phyloP scores from a whole-genome alignment of 2,888 invertebrate species.

The Fragum whitleyi region DNA sequence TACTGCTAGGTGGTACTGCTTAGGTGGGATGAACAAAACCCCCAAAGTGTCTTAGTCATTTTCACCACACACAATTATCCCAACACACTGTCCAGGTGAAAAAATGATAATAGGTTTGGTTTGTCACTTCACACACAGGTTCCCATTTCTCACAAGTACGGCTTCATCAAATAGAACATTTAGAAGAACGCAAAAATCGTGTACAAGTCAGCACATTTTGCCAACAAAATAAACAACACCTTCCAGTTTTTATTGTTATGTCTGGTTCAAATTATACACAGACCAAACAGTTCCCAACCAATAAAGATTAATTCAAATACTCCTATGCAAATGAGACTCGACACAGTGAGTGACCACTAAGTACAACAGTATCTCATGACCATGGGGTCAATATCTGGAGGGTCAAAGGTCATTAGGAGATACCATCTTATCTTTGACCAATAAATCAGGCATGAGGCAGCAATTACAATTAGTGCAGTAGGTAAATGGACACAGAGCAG shows the following conservation, averaged over 20 bases:
- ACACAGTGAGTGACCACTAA: neutral
- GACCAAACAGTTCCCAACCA: neutral
- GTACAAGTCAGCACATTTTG: slow-evolving; percentile 11
- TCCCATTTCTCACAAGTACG: slow-evolving; percentile 8
- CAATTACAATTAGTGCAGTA: no score
- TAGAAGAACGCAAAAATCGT: neutral
- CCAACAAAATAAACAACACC: slow-evolving; percentile 4
- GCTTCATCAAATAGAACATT: neutral
- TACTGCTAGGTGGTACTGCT: no score
- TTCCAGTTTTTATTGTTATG: neutral
- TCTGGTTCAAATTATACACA: slow-evolving; percentile 11
- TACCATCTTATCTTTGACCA: slow-evolving; percentile 10
- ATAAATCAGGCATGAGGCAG: neutral
- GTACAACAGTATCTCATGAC: slow-evolving; percentile 8
- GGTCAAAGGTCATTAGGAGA: slow-evolving; percentile 21
- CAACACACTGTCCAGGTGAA: slow-evolving; percentile 11
- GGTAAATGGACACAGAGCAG: slow-evolving; percentile 12
- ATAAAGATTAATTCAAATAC: neutral
- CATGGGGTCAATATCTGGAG: slow-evolving; percentile 1
- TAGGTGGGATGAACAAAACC: no score
- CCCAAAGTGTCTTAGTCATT: no score
- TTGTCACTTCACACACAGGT: slow-evolving; percentile 10
- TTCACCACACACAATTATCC: slow-evolving; percentile 15
- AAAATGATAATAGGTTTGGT: slow-evolving; percentile 18
- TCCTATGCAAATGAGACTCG: neutral